These are phyloP conservation scores for Palaemon carinicauda DNA, from an alignment of 1,140 invertebrate genomes.

Conservation along the genomic window DNA sequence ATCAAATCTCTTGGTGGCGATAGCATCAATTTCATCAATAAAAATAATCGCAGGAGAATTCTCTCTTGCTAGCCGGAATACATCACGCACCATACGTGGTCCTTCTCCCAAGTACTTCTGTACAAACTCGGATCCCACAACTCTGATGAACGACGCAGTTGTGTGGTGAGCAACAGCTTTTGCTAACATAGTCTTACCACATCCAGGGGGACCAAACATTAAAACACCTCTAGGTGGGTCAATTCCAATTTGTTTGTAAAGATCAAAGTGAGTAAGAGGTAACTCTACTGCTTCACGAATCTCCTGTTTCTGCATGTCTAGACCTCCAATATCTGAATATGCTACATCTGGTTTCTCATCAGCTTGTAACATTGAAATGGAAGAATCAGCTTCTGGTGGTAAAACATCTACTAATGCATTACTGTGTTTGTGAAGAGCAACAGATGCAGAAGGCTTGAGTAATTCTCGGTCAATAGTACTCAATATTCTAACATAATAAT, in stretches of 20 bases:
- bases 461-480: constrained; percentile 91
- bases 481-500: constrained; percentile 97
- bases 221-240: constrained; percentile 96
- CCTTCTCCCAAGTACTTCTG: constrained; percentile 99
- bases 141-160: constrained; percentile 97
- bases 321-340: constrained; percentile 98
- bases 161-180: constrained; percentile 98
- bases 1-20: constrained; percentile 98
- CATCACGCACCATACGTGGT: constrained; percentile 98
- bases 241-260: constrained; percentile 99
- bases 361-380: constrained; percentile 91
- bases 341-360: constrained; percentile 99
- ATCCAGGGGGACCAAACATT: constrained; percentile 97
- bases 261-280: constrained; percentile 96
- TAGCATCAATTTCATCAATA: constrained; percentile 98
- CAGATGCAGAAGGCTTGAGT: constrained; percentile 93
- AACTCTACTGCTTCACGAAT: constrained; percentile 98
- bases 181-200: constrained; percentile 98
- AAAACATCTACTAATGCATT: constrained; percentile 97
- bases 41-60: constrained; percentile 99
- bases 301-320: constrained; percentile 99
- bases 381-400: constrained; percentile 97
- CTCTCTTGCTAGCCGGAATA: constrained; percentile 98
- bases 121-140: constrained; percentile 99
- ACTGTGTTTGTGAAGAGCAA: constrained; percentile 96